These are phyloP conservation scores for Lepeophtheirus salmonis DNA, from an alignment of 1,140 invertebrate genomes.

Conservation along the genomic window DNA sequence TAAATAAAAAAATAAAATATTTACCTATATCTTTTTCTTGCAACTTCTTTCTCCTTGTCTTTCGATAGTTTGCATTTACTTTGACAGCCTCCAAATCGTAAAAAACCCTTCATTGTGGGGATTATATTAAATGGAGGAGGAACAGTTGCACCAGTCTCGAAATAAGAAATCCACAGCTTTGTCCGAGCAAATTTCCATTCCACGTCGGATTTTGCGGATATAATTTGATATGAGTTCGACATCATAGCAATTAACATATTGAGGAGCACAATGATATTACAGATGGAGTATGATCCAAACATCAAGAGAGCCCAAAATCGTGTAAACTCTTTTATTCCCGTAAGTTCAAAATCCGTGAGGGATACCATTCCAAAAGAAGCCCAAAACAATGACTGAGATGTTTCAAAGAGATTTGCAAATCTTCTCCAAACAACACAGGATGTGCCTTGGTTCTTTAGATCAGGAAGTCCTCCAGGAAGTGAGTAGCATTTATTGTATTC, in stretches of 20 bases:
- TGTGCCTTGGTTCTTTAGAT: slow-evolving; percentile 37
- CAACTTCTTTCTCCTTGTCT: slow-evolving; percentile 19
- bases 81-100: slow-evolving; percentile 36
- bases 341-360: slow-evolving; percentile 59
- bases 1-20: too few relatives aligned
- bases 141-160: slow-evolving; percentile 62
- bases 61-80: neutral
- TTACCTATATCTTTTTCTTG: slow-evolving; percentile 4
- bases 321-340: slow-evolving; percentile 66
- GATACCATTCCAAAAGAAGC: slow-evolving; percentile 79
- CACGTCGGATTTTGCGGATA: slow-evolving; percentile 50
- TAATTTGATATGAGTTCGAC: slow-evolving; percentile 74
- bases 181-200: slow-evolving; percentile 81
- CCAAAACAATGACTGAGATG: slow-evolving; percentile 82
- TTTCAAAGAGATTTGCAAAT: slow-evolving; percentile 62
- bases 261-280: slow-evolving; percentile 73
- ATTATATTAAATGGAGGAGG: slow-evolving; percentile 70
- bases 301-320: slow-evolving; percentile 67
- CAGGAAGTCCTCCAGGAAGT: slow-evolving; percentile 36
- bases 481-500: slow-evolving; percentile 55
- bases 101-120: slow-evolving; percentile 44
- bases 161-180: slow-evolving; percentile 74
- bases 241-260: slow-evolving; percentile 94
- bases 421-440: slow-evolving; percentile 15
- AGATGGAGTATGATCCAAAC: slow-evolving; percentile 72